phyloP scores from a whole-genome alignment of 2,888 invertebrate species.

The Capitulum mitella region DNA sequence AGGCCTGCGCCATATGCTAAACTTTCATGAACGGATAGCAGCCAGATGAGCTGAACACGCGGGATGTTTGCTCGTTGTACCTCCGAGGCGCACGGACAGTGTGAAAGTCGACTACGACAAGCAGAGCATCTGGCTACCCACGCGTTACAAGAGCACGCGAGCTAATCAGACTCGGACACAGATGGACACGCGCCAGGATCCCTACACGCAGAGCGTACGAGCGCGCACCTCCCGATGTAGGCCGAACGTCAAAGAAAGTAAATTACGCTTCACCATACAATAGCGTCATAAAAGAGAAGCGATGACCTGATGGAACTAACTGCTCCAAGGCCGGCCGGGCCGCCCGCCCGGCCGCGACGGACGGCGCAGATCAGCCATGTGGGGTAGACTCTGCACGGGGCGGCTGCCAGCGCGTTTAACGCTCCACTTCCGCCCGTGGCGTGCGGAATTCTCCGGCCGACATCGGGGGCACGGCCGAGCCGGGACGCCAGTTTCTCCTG shows the following conservation, averaged over 20 bases:
- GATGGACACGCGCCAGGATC: too few relatives aligned
- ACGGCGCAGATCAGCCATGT: neutral
- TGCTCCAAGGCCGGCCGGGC: neutral
- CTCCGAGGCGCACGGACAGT: neutral
- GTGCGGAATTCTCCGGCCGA: neutral
- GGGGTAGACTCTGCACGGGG: neutral
- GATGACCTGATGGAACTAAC: neutral
- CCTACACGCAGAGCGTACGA: neutral
- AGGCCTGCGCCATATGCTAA: neutral
- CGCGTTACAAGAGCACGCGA: neutral
- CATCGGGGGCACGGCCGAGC: neutral
- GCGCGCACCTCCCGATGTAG: neutral
- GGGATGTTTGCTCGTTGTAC: neutral
- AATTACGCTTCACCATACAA: neutral
- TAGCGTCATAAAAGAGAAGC: neutral
- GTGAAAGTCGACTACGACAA: too few relatives aligned
- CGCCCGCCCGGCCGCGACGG: neutral
- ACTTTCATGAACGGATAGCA: neutral
- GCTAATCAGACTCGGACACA: neutral
- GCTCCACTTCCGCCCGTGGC: neutral
- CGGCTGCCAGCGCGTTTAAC: neutral
- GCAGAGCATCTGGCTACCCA: too few relatives aligned
- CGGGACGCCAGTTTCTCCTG: neutral
- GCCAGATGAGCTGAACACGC: neutral
- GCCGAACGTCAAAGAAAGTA: conserved; percentile 1